These are phyloP conservation scores for Eupleurogrammus muticus DNA, from an alignment of 2,797 vertebrate species.

Conservation along the genomic window DNA sequence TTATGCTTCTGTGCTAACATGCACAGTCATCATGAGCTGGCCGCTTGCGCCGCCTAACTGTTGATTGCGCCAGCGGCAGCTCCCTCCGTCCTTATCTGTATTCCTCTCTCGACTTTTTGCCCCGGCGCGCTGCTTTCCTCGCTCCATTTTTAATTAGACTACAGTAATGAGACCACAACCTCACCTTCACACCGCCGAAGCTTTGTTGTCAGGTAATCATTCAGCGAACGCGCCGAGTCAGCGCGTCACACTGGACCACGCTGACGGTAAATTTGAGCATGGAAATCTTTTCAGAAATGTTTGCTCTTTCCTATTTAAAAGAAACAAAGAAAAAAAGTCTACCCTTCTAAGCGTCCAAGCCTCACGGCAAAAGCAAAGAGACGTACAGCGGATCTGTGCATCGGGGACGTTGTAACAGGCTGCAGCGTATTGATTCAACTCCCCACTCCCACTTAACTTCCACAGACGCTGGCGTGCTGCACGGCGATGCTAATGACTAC, in stretches of 20 bases:
- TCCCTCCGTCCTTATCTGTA: neutral
- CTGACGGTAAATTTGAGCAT: neutral
- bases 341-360: too few relatives aligned
- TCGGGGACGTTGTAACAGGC: neutral
- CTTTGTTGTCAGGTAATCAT: neutral
- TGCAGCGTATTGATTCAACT: neutral
- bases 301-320: neutral
- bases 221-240: neutral
- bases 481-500: constrained; percentile 8
- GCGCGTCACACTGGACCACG: neutral
- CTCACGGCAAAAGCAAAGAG: neutral
- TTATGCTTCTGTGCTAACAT: neutral
- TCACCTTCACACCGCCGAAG: neutral
- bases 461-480: neutral
- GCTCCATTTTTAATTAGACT: neutral
- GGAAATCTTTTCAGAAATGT: neutral
- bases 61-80: neutral
- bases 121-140: neutral
- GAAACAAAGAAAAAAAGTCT: too few relatives aligned
- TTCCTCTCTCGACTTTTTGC: neutral
- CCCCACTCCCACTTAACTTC: neutral
- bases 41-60: neutral
- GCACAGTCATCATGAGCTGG: neutral
- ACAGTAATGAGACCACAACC: neutral
- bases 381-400: neutral